Base-by-base conservation (phyloP, 2,888 invertebrate genomes). In the Carcina quercana region DNA sequence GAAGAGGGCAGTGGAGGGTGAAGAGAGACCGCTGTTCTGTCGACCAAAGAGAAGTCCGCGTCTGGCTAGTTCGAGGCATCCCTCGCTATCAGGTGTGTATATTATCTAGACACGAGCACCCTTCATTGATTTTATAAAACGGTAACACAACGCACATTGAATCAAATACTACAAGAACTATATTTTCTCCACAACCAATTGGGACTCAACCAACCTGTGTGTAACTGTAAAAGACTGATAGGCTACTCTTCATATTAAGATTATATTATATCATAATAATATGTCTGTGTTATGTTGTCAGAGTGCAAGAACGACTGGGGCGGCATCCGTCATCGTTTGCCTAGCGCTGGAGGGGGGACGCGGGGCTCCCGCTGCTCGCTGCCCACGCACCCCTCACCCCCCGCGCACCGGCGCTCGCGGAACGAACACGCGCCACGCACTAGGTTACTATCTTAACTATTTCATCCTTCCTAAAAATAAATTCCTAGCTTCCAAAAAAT, bases 21-120 rank as follows among this genome's bases (percentile, higher is more conserved):
- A 87, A 30, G 91, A 93, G 45, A 91, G 93, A 4, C 95, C 94
- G 0, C 69, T 95, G 26, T 95, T 95, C 69, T 93, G 94, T 57
- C 87, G 94, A 22, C 94, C 94, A 15, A 85, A 93, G 13, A 86
- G 91, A 43, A 93, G 93, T 65, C 94, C 94, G 0, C 89, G 92
- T 47, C 71, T 93, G 37, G 88, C 91, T 32, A 93, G 93, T 47
- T 93, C 93, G 0, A 85, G 94, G 26, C 93, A 93, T 50, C 88
- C 93, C 0, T 93, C 93, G 3, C 74, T 93, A 24, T 86, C 90
- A 62, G 91, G 90, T 51, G 87, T 82, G 40, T n/a, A 17, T 17
- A 17, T 17, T 17, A 17, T 17, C 17, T 17, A 5, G 17, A 5
- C 7, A 5, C 17, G 5, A 17, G 17, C 17, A 17, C 5, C 7